Conservation (phyloP, 2,113 vertebrate species). For the Zapus hudsonius region DNA sequence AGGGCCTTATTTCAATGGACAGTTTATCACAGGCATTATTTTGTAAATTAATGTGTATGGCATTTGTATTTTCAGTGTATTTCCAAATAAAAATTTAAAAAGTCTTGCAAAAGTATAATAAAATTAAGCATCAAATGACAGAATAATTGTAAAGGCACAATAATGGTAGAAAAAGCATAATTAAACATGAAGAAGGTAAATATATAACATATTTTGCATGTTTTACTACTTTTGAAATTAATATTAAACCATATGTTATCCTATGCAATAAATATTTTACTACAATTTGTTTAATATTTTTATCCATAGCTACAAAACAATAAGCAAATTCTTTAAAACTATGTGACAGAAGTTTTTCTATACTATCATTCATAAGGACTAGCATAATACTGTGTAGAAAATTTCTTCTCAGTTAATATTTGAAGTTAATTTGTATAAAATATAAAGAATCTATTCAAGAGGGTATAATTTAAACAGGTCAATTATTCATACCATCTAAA, state of each 20-base stretch:
- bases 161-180: background rate
- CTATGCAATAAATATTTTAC: slow-evolving; percentile 12
- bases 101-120: slow-evolving; percentile 24
- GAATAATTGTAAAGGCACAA: slow-evolving; percentile 27
- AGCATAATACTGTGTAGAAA: slow-evolving; percentile 26
- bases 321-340: slow-evolving; percentile 22
- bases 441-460: slow-evolving; percentile 24
- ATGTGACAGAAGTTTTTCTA: background rate
- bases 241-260: background rate
- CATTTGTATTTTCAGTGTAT: background rate
- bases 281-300: background rate
- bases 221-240: slow-evolving; percentile 34
- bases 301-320: slow-evolving; percentile 22
- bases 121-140: slow-evolving; percentile 34
- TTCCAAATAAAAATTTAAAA: slow-evolving; percentile 34
- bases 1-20: background rate
- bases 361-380: slow-evolving; percentile 29
- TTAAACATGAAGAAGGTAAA: background rate
- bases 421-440: slow-evolving; percentile 28
- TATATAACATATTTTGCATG: background rate
- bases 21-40: slow-evolving; percentile 37
- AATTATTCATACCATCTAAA: slow-evolving; percentile 8
- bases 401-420: slow-evolving; percentile 43
- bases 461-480: slow-evolving; percentile 14
- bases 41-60: slow-evolving; percentile 25